phyloP scores from a whole-genome alignment of 2,888 invertebrate genomes.

The Drosophila sordidapex region DNA sequence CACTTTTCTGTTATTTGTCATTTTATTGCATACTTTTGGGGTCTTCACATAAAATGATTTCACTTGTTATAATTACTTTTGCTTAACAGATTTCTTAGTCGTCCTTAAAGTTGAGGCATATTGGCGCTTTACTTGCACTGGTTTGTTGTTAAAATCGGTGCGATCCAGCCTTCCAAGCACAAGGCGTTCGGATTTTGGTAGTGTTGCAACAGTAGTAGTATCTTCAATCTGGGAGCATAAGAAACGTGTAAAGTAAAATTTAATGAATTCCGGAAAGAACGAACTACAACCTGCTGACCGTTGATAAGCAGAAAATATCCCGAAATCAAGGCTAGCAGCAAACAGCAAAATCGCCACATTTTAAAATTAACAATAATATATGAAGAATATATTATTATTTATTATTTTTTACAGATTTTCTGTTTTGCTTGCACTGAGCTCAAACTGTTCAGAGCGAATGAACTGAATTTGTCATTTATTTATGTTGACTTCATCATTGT shows the following conservation, averaged over 20 bases:
- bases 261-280: background rate
- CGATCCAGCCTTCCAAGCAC: conserved; percentile 19
- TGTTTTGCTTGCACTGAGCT: conserved; percentile 13
- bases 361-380: background rate
- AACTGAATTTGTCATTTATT: conserved; percentile 11
- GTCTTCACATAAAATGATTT: background rate
- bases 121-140: background rate
- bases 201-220: accelerated
- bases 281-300: background rate
- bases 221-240: background rate
- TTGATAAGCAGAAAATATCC: background rate
- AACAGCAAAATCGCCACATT: conserved; percentile 28
- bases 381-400: background rate
- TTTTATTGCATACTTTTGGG: conserved; percentile 55
- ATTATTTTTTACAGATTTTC: background rate
- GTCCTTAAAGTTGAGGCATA: background rate
- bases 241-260: background rate
- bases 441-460: conserved; percentile 22
- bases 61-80: background rate
- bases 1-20: background rate
- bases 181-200: conserved; percentile 9
- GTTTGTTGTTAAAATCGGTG: background rate
- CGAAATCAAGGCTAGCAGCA: conserved; percentile 6
- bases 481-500: conserved; percentile 5
- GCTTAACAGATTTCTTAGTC: background rate